phyloP scores from a whole-genome alignment of 1,140 invertebrate species.

The Hylaeus volcanicus region DNA sequence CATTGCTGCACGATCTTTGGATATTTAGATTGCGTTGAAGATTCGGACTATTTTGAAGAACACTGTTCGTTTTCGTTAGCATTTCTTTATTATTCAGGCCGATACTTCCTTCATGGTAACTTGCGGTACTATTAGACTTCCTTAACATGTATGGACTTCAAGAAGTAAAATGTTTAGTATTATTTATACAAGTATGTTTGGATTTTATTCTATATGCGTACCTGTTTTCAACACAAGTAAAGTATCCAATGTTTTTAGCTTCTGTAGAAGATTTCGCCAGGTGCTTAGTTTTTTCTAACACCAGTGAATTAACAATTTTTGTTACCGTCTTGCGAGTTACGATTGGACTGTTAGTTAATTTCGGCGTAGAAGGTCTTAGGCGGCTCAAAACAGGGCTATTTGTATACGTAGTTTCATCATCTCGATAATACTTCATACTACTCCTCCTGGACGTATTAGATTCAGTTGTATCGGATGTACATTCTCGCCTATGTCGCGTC shows the following conservation, averaged over 20 bases:
- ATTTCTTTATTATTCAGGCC: constrained; percentile 57
- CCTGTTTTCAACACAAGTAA: constrained; percentile 71
- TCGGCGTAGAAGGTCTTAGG: constrained; percentile 67
- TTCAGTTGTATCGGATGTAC: constrained; percentile 68
- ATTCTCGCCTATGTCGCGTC: constrained; percentile 55
- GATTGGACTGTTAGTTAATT: constrained; percentile 72
- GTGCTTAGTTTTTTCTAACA: constrained; percentile 66
- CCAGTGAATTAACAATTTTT: constrained; percentile 63
- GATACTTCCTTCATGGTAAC: constrained; percentile 64
- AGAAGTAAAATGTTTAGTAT: constrained; percentile 13
- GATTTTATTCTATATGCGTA: constrained; percentile 24
- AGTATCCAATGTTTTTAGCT: constrained; percentile 71
- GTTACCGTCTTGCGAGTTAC: constrained; percentile 63
- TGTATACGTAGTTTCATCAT: constrained; percentile 64
- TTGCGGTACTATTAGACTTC: constrained; percentile 71
- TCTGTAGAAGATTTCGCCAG: constrained; percentile 60
- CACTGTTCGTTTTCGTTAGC: constrained; percentile 37
- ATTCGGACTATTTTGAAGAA: constrained; percentile 62
- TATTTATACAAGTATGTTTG: neutral
- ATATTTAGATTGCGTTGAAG: constrained; percentile 62
- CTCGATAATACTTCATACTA: constrained; percentile 61
- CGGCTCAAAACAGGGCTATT: constrained; percentile 70
- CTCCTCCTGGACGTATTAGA: constrained; percentile 70
- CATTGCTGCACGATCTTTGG: constrained; percentile 71
- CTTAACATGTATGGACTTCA: constrained; percentile 71